Evolutionary conservation across 2,888 invertebrate species (phyloP), one percentile per base, ranked within the genome.

Genomic region (Leptinotarsa tumamoca): DNA sequence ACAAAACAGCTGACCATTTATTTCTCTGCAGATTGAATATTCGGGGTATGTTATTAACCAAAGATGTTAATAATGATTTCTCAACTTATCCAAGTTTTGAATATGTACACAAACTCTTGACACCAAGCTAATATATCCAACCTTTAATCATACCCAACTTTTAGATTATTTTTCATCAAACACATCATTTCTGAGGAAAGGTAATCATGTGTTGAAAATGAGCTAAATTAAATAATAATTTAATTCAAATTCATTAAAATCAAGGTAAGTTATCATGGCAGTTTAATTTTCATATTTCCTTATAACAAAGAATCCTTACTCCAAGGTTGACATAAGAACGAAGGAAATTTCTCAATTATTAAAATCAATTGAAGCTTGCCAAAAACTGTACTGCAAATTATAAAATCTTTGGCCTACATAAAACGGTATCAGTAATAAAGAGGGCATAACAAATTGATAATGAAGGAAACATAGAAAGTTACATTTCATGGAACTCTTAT

Each of bases 391-490:
- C 58, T 58, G 58, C 58, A 58, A 21, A 58, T 15, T 58, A 58
- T 27, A 58, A 58, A 33, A 63, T 63, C 63, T 63, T 63, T 63
- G 63, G 63, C 63, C 27, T 63, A 63, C 43, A n/a, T 63, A 63
- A 63, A 63, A 33, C 63, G 23, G 23, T 58, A 58, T 58, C 13
- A 23, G 21, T 58, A 58, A 58, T 58, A 15, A 23, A 58, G 27
- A 23, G 14, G 21, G n/a, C 43, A 18, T 54, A 54, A 54, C 54
- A 54, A 54, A 54, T 54, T 23, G 4, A 23, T 58, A 58, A 58
- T 58, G 58, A 21, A 58, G 33, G 33, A 58, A 21, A 23, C n/a
- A 58, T 4, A 23, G 23, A 23, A 58, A 23, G 23, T 23, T 58
- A 21, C 23, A 15, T 21, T 21, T 58, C 14, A 23, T 13, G 23